phyloP scores from a whole-genome alignment of 2,797 vertebrate genomes.

The Masticophis lateralis region DNA sequence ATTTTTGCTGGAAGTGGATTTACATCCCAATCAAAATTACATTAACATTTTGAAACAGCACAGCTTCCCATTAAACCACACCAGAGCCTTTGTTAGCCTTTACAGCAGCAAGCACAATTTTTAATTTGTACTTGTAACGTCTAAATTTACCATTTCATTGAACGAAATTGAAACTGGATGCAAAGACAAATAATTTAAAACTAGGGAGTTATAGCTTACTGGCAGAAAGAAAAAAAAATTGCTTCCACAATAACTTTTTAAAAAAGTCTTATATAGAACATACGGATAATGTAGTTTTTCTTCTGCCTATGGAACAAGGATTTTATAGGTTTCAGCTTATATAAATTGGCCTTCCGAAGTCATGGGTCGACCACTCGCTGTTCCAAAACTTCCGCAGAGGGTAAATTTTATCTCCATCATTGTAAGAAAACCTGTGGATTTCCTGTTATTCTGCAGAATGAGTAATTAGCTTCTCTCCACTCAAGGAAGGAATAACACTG shows the following conservation, averaged over 20 bases:
- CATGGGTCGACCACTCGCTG: slow-evolving; percentile 15
- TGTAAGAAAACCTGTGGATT: slow-evolving; percentile 53
- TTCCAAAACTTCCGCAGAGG: slow-evolving; percentile 30
- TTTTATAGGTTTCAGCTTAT: slow-evolving; percentile 15
- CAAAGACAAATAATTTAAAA: slow-evolving; percentile 40
- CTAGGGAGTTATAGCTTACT: slow-evolving; percentile 35
- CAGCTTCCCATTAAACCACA: slow-evolving; percentile 30
- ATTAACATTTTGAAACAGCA: slow-evolving; percentile 16
- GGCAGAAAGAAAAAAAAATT: slow-evolving; percentile 14
- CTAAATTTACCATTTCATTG: background rate
- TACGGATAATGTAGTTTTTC: slow-evolving; percentile 44
- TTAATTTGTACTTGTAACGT: background rate
- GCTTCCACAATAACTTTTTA: slow-evolving; percentile 38
- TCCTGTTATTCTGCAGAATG: slow-evolving; percentile 53
- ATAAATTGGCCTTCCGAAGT: slow-evolving; percentile 36
- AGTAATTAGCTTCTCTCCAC: slow-evolving; percentile 48
- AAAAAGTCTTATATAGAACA: slow-evolving; percentile 52
- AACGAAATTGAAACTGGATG: background rate
- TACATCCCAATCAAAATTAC: slow-evolving; percentile 23
- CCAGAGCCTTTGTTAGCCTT: slow-evolving; percentile 19
- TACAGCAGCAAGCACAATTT: slow-evolving; percentile 16
- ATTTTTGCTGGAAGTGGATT: background rate
- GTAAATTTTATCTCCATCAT: slow-evolving; percentile 55
- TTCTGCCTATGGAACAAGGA: slow-evolving; percentile 39
- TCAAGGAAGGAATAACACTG: slow-evolving; percentile 37